Evolutionary conservation across 2,113 vertebrate genomes (phyloP).

Genomic region (Sinocyclocheilus rhinocerous): DNA sequence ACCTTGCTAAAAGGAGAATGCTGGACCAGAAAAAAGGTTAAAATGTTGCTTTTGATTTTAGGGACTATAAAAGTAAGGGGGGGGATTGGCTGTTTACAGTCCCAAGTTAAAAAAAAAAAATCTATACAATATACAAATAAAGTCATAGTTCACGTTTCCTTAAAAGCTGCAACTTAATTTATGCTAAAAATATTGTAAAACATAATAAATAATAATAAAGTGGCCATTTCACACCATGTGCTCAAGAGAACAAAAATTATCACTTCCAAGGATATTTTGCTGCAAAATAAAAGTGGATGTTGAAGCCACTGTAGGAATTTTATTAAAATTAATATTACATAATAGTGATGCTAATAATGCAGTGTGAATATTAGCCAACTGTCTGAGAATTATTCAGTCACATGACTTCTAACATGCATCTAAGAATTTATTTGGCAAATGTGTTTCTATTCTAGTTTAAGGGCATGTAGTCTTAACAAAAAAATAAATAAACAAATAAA

Average conservation of each 20-base stretch:
- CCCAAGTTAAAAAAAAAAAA: no score
- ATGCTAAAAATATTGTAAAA: not conserved
- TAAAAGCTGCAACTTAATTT: not conserved
- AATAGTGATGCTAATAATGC: not conserved
- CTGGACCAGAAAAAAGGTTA: not conserved
- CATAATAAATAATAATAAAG: not conserved
- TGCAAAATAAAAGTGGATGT: not conserved
- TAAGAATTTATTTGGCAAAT: not conserved
- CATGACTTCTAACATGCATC: not conserved
- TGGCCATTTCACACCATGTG: no score
- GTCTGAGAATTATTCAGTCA: not conserved
- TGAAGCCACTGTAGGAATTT: not conserved
- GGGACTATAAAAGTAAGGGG: no score
- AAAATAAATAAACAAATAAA: not conserved
- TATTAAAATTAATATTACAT: not conserved
- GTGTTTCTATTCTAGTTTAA: no score
- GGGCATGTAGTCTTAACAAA: not conserved
- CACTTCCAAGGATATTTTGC: no score
- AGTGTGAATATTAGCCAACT: not conserved
- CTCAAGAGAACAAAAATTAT: no score
- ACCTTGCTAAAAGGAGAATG: not conserved
- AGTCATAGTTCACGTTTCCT: not conserved
- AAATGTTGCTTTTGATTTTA: no score
- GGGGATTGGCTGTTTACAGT: no score
- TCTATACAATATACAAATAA: no score